phyloP scores from a whole-genome alignment of 2,113 vertebrate species.

The Plotosus lineatus region DNA sequence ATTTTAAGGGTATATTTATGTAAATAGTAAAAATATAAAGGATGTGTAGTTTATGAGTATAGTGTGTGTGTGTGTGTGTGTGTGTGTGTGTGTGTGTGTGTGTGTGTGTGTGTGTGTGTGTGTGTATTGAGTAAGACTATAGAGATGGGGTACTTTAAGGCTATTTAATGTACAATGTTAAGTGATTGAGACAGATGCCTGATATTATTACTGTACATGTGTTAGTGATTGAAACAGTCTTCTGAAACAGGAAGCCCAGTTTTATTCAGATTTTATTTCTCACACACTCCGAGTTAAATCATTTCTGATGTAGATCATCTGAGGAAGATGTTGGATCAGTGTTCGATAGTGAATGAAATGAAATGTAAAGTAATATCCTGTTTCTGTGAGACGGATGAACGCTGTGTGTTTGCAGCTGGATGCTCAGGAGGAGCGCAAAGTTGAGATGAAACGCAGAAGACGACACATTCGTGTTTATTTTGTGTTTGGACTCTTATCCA shows the following conservation, averaged over 20 bases:
- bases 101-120: neutral
- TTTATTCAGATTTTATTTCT: constrained; percentile 11
- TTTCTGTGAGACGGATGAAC: constrained; percentile 1
- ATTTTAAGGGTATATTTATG: neutral
- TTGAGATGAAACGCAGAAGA: constrained; percentile 20
- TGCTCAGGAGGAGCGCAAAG: neutral
- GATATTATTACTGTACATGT: neutral
- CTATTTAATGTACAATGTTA: neutral
- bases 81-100: neutral
- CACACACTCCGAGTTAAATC: neutral
- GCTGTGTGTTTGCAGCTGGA: constrained; percentile 23
- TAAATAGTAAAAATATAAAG: neutral
- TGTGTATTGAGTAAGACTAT: neutral
- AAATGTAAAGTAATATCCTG: constrained; percentile 24
- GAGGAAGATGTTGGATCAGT: constrained; percentile 11
- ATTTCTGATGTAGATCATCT: neutral
- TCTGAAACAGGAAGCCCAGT: neutral
- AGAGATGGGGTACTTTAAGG: too few relatives aligned
- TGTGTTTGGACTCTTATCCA: constrained; percentile 3
- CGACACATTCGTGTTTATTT: constrained; percentile 15
- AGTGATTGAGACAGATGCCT: neutral
- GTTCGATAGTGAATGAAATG: constrained; percentile 5
- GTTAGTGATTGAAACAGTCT: neutral
- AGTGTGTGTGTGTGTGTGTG: neutral
- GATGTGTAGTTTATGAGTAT: neutral